These are phyloP conservation scores for Rachycentron canadum DNA, from an alignment of 2,797 vertebrate genomes.

Conservation along the genomic window DNA sequence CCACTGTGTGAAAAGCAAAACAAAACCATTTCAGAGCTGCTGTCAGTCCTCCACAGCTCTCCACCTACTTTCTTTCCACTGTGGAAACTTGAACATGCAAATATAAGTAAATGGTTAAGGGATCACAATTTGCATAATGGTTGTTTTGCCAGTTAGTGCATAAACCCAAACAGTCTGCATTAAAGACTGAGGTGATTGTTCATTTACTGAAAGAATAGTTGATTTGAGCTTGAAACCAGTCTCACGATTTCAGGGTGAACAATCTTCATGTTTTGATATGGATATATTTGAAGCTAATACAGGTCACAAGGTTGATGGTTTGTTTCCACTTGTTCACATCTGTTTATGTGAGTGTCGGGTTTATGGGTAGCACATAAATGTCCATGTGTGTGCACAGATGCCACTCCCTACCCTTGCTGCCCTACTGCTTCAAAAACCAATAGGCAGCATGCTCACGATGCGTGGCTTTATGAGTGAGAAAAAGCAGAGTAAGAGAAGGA, in stretches of 20 bases:
- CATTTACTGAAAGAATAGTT: constrained; percentile 32
- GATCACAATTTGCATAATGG: constrained; percentile 43
- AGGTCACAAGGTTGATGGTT: constrained; percentile 15
- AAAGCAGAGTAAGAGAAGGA: constrained; percentile 57
- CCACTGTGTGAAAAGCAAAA: constrained; percentile 62
- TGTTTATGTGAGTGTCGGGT: constrained; percentile 27
- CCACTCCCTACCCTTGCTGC: constrained; percentile 71
- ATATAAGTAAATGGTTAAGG: constrained; percentile 41
- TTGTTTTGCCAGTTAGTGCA: constrained; percentile 29
- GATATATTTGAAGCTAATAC: constrained; percentile 6
- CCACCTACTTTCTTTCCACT: constrained; percentile 47
- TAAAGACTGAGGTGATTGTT: constrained; percentile 31
- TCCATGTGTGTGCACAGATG: constrained; percentile 47
- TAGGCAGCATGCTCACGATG: constrained; percentile 72
- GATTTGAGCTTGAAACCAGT: not conserved
- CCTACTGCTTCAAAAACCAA: constrained; percentile 72
- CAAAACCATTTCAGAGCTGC: constrained; percentile 62
- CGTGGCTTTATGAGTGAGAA: constrained; percentile 70
- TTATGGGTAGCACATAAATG: constrained; percentile 29
- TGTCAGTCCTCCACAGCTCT: constrained; percentile 25
- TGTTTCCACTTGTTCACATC: constrained; percentile 24
- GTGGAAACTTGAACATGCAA: constrained; percentile 49
- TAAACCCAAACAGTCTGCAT: constrained; percentile 32
- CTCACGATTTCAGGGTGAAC: constrained; percentile 5
- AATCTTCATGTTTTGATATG: constrained; percentile 26